Evolutionary conservation across 2,113 vertebrate species (phyloP).

Genomic region (Hyla sarda): DNA sequence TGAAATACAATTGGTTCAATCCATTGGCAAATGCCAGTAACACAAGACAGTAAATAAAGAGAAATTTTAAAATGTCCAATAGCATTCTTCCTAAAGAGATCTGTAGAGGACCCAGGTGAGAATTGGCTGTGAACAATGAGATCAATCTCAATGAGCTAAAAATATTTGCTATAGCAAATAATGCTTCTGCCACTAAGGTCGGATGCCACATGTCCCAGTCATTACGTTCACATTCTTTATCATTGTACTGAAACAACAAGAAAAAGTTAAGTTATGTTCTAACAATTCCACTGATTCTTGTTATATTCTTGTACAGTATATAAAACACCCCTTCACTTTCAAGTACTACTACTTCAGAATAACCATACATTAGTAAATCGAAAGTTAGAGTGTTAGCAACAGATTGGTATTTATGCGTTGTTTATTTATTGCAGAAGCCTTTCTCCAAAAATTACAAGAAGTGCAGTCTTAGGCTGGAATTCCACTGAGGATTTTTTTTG

Average conservation of each 20-base stretch:
- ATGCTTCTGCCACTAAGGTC: conserved; percentile 91
- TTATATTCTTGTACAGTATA: background rate
- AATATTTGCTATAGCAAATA: conserved; percentile 98
- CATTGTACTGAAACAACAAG: conserved; percentile 80
- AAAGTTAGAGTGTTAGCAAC: too few species aligned
- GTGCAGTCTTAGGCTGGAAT: too few species aligned
- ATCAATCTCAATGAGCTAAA: conserved; percentile 97
- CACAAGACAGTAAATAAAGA: conserved; percentile 98
- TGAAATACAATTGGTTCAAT: conserved; percentile 96
- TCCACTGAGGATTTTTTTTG: too few species aligned
- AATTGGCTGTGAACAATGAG: conserved; percentile 96
- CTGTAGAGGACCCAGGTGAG: conserved; percentile 95
- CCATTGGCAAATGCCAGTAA: conserved; percentile 95
- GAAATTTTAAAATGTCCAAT: conserved; percentile 98
- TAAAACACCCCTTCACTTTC: too few species aligned
- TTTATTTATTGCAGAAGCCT: too few species aligned
- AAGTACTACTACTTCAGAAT: too few species aligned
- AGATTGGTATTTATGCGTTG: too few species aligned
- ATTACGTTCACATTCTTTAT: conserved; percentile 67
- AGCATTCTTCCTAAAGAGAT: conserved; percentile 98
- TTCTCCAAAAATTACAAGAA: too few species aligned
- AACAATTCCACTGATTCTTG: background rate
- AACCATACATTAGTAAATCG: too few species aligned
- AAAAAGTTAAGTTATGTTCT: background rate
- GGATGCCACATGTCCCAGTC: conserved; percentile 96